A percentile compares a stretch with the other conserved stretches of the same genome.
Conservation (phyloP, 92 coral and sea anemone genomes). For the Zoanthus sansibaricus region DNA sequence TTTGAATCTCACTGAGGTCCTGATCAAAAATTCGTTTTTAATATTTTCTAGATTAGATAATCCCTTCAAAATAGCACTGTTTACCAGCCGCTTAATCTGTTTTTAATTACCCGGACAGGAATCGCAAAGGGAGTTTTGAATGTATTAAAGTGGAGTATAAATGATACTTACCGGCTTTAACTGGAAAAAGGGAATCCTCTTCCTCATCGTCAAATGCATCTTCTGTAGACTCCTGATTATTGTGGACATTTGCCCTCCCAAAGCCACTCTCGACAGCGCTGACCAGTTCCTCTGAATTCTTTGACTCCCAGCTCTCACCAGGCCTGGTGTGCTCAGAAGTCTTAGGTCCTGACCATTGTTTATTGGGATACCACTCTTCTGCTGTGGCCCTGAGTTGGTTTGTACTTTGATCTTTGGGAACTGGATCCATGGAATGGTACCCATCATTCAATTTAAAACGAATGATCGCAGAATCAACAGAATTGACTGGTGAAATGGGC, state of each 20-base stretch:
- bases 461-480: conserved; percentile 7
- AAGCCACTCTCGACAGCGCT: neutral
- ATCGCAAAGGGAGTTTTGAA: too few species aligned
- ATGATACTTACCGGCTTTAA: conserved; percentile 14
- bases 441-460: neutral
- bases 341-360: conserved; percentile 1
- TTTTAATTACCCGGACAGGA: too few species aligned
- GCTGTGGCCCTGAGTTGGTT: conserved; percentile 29
- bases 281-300: neutral
- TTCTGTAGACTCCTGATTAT: neutral
- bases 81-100: too few species aligned
- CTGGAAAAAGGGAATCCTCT: conserved; percentile 24
- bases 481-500: neutral
- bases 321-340: conserved; percentile 1
- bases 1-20: too few species aligned
- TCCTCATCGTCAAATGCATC: conserved; percentile 24
- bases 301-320: conserved; percentile 24
- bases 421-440: neutral
- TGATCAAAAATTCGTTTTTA: too few species aligned
- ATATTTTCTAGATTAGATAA: too few species aligned
- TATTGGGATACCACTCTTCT: conserved; percentile 27
- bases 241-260: neutral
- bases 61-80: too few species aligned
- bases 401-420: neutral
- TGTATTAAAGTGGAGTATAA: neutral